Base-by-base conservation (phyloP, 2,888 invertebrate species). In the Papilio demoleus region DNA sequence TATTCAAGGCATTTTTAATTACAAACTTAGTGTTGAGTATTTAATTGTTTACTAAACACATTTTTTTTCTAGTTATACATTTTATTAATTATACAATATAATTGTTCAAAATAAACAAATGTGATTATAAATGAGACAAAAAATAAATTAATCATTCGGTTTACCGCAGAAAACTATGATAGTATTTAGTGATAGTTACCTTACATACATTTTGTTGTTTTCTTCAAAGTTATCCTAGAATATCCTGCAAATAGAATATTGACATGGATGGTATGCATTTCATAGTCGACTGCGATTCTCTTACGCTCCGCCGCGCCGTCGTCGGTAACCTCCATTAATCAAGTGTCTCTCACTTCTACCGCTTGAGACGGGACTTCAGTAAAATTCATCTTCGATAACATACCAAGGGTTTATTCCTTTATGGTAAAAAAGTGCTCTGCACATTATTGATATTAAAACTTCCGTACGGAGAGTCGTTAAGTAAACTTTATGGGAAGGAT, bases 281-380 rank as follows among this genome's bases (percentile, higher is more conserved):
- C 80, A 88, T 88, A 86, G 83, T 86, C 84, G 87, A 87, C 80
- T 84, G 87, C 77, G 78, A 81, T 78, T 87, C 79, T 79, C 76
- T 89, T 87, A 85, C 89, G 77, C 86, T 87, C 79, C 80, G 79
- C 78, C 84, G 87, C 73, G 70, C 82, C 79, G 79, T 81, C 79
- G 80, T 78, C 80, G 79, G 80, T 83, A 83, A 85, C 77, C 78
- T 77, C 78, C 79, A 77, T 80, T 83, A 84, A 85, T 82, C 70
- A 74, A 70, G 69, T 68, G 63, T 17, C 62, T 56, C 36, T 68
- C 68, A 45, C 38, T 50, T 61, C 45, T 59, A 56, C 22, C 65
- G 27, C 59, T 59, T 64, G 64, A 65, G 65, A 61, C 38, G n/a
- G 36, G 27, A 38, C 38, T 31, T 53, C 50, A 61, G 50, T 67